These are phyloP conservation scores for Oryzias dopingdopingensis DNA, from an alignment of 2,797 vertebrate species.

Conservation along the genomic window DNA sequence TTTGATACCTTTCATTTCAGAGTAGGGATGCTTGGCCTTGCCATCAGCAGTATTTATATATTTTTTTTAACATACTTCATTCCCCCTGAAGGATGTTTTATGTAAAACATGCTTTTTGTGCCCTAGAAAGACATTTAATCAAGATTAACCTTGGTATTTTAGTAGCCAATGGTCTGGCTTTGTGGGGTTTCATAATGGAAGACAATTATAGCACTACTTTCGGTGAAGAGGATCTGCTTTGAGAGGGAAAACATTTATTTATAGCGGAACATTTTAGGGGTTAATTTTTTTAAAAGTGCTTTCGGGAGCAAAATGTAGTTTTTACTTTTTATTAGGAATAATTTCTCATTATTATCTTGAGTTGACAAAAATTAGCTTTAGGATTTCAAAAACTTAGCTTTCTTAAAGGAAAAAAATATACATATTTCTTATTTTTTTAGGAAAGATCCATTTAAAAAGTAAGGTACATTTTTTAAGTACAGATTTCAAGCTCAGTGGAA, in stretches of 20 bases:
- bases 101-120: conserved; percentile 76
- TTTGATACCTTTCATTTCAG: conserved; percentile 67
- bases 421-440: background rate
- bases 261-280: conserved; percentile 38
- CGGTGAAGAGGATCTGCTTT: conserved; percentile 52
- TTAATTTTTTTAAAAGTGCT: conserved; percentile 34
- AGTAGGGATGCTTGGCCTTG: conserved; percentile 72
- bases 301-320: conserved; percentile 15
- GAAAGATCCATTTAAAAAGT: background rate
- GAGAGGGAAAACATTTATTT: conserved; percentile 52
- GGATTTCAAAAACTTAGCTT: background rate
- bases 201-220: conserved; percentile 69
- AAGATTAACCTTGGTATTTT: conserved; percentile 78
- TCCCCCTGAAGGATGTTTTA: conserved; percentile 72
- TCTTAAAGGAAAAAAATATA: background rate
- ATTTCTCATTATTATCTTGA: conserved; percentile 3
- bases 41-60: conserved; percentile 67
- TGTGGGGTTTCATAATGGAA: conserved; percentile 71
- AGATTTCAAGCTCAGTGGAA: background rate
- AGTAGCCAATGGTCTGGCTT: conserved; percentile 71
- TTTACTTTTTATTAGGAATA: conserved; percentile 1
- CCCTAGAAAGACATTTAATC: conserved; percentile 72
- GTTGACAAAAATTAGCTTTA: background rate
- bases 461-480: background rate
- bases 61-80: conserved; percentile 52